A percentile compares a stretch with the other conserved stretches of the same genome.
phyloP scores from a whole-genome alignment of 1,140 invertebrate genomes.

The Conus betulinus region DNA sequence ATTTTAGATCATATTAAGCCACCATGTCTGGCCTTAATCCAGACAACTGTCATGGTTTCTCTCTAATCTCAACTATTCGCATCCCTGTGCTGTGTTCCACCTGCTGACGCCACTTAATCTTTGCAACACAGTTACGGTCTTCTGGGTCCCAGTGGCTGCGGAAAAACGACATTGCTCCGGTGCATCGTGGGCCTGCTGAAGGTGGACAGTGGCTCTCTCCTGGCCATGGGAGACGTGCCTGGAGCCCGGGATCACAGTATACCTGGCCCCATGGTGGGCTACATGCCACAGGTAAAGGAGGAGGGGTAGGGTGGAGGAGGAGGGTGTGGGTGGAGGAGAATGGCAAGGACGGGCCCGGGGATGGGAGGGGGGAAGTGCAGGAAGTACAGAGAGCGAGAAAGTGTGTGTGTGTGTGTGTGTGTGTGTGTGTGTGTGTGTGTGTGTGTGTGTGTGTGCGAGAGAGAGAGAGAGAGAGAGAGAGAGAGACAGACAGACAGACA shows the following conservation, averaged over 20 bases:
- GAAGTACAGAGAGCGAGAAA: not conserved
- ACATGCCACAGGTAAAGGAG: constrained; percentile 74
- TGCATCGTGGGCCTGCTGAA: constrained; percentile 73
- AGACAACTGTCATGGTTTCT: too few species aligned
- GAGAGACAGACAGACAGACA: not conserved
- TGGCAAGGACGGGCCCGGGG: not conserved
- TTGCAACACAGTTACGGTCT: constrained; percentile 67
- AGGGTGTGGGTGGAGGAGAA: not conserved
- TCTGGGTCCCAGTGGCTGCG: constrained; percentile 73
- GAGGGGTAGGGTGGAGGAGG: not conserved
- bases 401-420: not conserved
- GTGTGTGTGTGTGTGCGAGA: not conserved
- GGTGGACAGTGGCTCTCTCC: constrained; percentile 67
- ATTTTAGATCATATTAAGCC: too few species aligned
- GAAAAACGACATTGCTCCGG: constrained; percentile 75
- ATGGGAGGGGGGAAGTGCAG: not conserved
- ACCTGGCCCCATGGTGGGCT: constrained; percentile 74
- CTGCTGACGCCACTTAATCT: too few species aligned
- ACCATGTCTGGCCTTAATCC: too few species aligned
- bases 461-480: not conserved
- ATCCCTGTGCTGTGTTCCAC: too few species aligned
- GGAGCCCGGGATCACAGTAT: constrained; percentile 70
- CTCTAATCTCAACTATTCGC: too few species aligned
- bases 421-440: too few species aligned
- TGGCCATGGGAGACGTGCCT: constrained; percentile 71